Evolutionary conservation across 2,888 invertebrate species (phyloP), one percentile per base, ranked within the genome.

Genomic region (Nebria brevicollis): DNA sequence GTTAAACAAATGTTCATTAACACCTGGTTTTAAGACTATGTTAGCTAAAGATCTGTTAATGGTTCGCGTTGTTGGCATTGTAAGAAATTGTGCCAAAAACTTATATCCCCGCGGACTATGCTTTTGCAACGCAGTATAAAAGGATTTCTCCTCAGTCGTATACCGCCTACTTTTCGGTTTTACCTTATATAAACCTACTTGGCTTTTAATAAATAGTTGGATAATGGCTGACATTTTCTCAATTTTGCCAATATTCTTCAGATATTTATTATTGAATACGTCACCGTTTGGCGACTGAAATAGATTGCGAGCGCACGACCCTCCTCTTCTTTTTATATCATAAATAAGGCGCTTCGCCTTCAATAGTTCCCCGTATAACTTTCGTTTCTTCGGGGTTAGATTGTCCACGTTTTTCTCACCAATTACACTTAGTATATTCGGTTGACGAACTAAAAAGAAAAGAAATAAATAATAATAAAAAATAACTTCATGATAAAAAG

Each of bases 21-120:
- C 26, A 6, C 72, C 72, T 34, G 72, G 72, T 34, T 13, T 41
- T 72, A 72, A 5, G 11, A 5, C 1, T 3, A 72, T 34, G 26
- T 72, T 72, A 8, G 26, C 72, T 34, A 72, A n/a, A 34, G 34
- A 72, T 41, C 72, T 26, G 13, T 72, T 26, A 11, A 72, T 10
- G 5, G 34, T 72, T 11, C 72, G 72, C 10, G 41, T 5, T 34
- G 72, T 10, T n/a, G 72, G 72, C n/a, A 72, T n/a, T 2, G 34
- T 34, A 8, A 72, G 26, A 72, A 72, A 34, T 13, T 72, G n/a
- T 25, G 1, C 13, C 26, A 72, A 34, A 34, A 10, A 72, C 2
- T n/a, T 34, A 34, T 72, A 72, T 7, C 72, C 41, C 5, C 41
- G 5, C 41, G 34, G 72, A 13, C 4, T 10, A 34, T 13, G 41